phyloP scores from a whole-genome alignment of 2,113 vertebrate species.

The Ailuropoda melanoleuca region DNA sequence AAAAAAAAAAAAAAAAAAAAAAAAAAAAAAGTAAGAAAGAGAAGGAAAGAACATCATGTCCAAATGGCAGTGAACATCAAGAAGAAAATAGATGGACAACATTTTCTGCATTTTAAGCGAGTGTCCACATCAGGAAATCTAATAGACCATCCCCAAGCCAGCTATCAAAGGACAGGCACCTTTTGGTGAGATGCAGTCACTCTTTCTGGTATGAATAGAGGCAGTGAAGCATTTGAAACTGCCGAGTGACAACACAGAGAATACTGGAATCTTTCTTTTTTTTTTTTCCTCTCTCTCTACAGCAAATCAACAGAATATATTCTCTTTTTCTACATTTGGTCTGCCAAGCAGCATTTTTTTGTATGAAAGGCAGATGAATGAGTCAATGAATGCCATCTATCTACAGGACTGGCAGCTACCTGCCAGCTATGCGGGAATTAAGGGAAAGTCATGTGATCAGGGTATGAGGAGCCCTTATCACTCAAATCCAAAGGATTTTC shows the following conservation, averaged over 20 bases:
- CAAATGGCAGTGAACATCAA: neutral
- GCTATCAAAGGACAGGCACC: neutral
- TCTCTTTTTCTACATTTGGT: neutral
- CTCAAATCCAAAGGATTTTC: neutral
- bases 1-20: neutral
- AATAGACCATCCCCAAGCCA: neutral
- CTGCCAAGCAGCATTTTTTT: neutral
- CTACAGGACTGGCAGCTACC: neutral
- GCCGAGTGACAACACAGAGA: neutral
- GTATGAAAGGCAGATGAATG: neutral
- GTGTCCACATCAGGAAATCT: neutral
- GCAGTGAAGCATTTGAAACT: neutral
- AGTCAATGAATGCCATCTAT: neutral
- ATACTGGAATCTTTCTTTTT: neutral
- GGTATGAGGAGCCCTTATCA: neutral
- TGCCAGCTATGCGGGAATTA: neutral
- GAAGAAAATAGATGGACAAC: neutral
- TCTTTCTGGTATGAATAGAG: neutral
- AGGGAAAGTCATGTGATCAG: neutral
- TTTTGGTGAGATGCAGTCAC: neutral
- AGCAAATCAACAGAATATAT: neutral
- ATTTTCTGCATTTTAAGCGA: conserved; percentile 18
- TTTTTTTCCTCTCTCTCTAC: neutral
- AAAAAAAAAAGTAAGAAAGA: neutral
- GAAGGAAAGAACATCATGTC: neutral